Percentiles rank a stretch among this genome's conserved stretches.
Evolutionary conservation across 2,888 invertebrate species (phyloP).

Genomic region (Pollenia labialis): DNA sequence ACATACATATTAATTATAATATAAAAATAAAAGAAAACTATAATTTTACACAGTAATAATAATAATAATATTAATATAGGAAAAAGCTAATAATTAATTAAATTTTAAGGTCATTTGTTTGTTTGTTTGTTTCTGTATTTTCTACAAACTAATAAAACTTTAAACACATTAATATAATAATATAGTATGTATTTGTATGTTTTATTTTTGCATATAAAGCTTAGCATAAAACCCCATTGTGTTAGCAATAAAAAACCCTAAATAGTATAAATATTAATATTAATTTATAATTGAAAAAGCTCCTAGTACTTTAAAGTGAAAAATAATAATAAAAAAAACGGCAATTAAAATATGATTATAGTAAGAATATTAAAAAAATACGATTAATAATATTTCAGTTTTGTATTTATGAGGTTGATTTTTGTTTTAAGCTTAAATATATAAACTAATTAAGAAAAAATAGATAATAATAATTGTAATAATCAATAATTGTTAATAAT

Average conservation of each 20-base stretch:
- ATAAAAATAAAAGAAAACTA: background rate
- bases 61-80: conserved; percentile 21
- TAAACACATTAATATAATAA: conserved; percentile 17
- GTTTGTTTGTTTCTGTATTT: background rate
- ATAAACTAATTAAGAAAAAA: conserved; percentile 42
- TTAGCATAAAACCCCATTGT: conserved; percentile 36
- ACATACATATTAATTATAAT: background rate
- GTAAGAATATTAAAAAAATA: conserved; percentile 33
- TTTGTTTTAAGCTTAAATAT: conserved; percentile 64
- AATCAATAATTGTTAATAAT: conserved; percentile 8
- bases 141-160: conserved; percentile 46
- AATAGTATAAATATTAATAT: conserved; percentile 37
- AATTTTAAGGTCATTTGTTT: conserved; percentile 41
- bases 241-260: conserved; percentile 31
- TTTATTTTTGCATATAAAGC: background rate
- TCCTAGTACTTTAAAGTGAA: conserved; percentile 26
- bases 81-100: conserved; percentile 42
- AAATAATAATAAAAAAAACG: conserved; percentile 17
- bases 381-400: conserved; percentile 66
- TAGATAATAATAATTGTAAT: conserved; percentile 10
- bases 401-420: conserved; percentile 70
- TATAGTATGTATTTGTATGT: conserved; percentile 12
- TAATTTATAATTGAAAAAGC: conserved; percentile 46
- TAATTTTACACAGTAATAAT: conserved; percentile 9
- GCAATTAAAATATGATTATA: conserved; percentile 43